Conservation (phyloP, 2,797 vertebrate genomes). For the Sarcoramphus papa region DNA sequence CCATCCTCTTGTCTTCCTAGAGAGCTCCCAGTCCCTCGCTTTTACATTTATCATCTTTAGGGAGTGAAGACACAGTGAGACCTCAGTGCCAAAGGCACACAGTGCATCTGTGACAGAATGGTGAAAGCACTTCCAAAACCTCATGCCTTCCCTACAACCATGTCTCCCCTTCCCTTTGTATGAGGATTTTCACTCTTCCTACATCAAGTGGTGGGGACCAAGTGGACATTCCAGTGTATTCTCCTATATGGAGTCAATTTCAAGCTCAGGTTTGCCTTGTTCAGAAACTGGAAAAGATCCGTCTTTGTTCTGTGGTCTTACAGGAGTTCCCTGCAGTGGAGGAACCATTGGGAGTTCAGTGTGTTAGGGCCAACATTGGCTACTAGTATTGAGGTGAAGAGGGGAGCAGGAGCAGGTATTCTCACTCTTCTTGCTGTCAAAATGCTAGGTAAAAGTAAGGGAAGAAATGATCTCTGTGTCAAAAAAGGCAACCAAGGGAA, state of each 20-base stretch:
- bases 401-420: background rate
- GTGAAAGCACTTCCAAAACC: background rate
- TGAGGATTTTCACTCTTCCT: background rate
- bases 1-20: background rate
- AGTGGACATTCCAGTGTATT: background rate
- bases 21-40: background rate
- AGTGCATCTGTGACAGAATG: background rate
- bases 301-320: background rate
- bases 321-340: background rate
- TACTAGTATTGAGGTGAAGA: background rate
- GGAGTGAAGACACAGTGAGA: background rate
- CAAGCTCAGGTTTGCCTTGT: background rate
- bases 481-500: background rate
- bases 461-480: background rate
- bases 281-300: background rate
- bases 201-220: background rate
- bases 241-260: background rate
- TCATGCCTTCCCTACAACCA: background rate
- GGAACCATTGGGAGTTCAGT: background rate
- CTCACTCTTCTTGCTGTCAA: background rate
- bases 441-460: background rate
- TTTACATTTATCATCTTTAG: background rate
- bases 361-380: rapidly evolving
- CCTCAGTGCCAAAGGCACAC: background rate
- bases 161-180: background rate